Conservation (phyloP, 2,888 invertebrate species). For the Caradrina clavipalpis region DNA sequence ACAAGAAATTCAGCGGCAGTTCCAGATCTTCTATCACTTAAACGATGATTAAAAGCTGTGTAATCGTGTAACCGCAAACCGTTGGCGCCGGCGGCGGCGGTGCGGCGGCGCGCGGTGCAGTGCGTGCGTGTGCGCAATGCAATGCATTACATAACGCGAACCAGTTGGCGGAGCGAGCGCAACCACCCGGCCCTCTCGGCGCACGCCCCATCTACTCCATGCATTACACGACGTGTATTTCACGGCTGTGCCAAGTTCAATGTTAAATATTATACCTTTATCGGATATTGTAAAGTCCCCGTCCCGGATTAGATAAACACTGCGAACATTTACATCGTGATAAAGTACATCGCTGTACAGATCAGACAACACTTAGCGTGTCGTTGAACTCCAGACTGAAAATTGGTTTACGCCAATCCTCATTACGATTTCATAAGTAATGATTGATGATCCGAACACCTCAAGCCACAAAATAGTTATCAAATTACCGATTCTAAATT, state of each 20-base stretch:
- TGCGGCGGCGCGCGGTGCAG: slow-evolving; percentile 46
- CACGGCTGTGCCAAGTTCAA: slow-evolving; percentile 73
- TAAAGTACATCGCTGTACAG: slow-evolving; percentile 37
- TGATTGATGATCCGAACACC: slow-evolving; percentile 68
- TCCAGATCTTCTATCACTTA: slow-evolving; percentile 47
- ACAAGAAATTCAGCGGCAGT: slow-evolving; percentile 1
- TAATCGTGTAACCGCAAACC: slow-evolving; percentile 73
- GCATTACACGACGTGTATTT: slow-evolving; percentile 69
- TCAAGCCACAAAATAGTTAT: slow-evolving; percentile 70
- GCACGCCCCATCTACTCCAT: slow-evolving; percentile 55
- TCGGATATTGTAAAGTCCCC: slow-evolving; percentile 53
- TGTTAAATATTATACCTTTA: slow-evolving; percentile 64
- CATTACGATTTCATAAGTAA: slow-evolving; percentile 60
- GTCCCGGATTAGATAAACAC: slow-evolving; percentile 50
- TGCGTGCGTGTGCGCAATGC: slow-evolving; percentile 67
- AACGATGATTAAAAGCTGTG: slow-evolving; percentile 67
- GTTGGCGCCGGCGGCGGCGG: slow-evolving; percentile 70
- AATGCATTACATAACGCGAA: slow-evolving; percentile 83
- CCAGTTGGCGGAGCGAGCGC: slow-evolving; percentile 75
- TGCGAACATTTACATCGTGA: slow-evolving; percentile 51
- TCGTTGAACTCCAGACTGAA: slow-evolving; percentile 63
- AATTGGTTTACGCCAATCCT: slow-evolving; percentile 67
- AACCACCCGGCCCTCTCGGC: slow-evolving; percentile 60
- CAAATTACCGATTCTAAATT: slow-evolving; percentile 75
- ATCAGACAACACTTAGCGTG: slow-evolving; percentile 55